Conservation (phyloP, 2,888 invertebrate genomes). For the Trachelus stipa region DNA sequence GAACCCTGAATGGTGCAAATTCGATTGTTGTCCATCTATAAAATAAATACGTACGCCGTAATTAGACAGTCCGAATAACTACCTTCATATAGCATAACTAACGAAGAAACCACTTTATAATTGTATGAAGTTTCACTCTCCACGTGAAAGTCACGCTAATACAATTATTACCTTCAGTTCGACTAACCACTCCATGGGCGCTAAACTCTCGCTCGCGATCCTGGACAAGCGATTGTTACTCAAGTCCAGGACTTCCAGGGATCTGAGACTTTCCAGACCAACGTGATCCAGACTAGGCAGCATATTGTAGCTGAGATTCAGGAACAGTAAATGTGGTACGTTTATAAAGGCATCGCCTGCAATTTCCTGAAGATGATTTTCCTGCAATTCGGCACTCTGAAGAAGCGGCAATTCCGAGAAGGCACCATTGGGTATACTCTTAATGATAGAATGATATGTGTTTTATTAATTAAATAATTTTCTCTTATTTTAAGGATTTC, state of each 20-base stretch:
- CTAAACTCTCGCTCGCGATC: constrained; percentile 75
- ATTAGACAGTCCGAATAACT: constrained; percentile 43
- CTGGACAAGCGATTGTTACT: constrained; percentile 82
- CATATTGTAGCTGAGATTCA: constrained; percentile 87
- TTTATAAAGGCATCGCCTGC: constrained; percentile 81
- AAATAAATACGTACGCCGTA: constrained; percentile 9
- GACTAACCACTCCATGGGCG: constrained; percentile 86
- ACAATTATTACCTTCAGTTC: constrained; percentile 74
- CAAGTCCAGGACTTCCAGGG: constrained; percentile 86
- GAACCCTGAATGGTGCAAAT: constrained; percentile 84
- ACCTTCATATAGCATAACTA: constrained; percentile 35
- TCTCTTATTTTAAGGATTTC: background rate
- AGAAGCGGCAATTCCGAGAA: constrained; percentile 82
- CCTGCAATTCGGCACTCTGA: constrained; percentile 81
- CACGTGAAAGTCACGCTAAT: constrained; percentile 47
- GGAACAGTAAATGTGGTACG: constrained; percentile 81
- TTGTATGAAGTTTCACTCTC: constrained; percentile 53
- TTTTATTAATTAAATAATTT: background rate
- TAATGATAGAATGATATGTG: constrained; percentile 7
- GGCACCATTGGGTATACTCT: constrained; percentile 76
- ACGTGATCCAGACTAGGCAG: constrained; percentile 80
- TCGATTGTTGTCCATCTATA: constrained; percentile 81
- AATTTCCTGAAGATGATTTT: constrained; percentile 80
- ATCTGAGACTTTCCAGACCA: constrained; percentile 78
- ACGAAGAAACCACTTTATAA: background rate